Base-by-base conservation (phyloP, 2,888 invertebrate species). In the Griposia aprilina region DNA sequence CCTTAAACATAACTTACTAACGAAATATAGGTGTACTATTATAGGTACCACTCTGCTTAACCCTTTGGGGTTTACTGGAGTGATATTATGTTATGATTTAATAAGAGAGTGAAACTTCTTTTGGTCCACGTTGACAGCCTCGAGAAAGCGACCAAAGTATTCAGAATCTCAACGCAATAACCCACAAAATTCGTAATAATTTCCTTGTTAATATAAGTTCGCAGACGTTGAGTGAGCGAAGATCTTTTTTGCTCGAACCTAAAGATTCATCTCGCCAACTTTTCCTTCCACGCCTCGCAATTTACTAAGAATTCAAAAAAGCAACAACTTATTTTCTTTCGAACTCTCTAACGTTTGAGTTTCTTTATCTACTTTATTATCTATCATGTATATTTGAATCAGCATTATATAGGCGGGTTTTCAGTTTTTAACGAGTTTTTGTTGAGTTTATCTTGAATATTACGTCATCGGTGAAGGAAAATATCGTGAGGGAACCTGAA, bases 151-250 rank as follows among this genome's bases (percentile, higher is more conserved):
- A n/a, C 48, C 23, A 11, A 76, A 85, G 74, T 65, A 62, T 65
- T 59, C 30, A 41, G 62, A 69, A 77, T 63, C 65, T 48, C 57
- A 41, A 74, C 72, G 60, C 73, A 77, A 85, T 85, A 85, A 74
- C 57, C 20, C 77, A 85, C 83, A 69, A 84, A 86, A 81, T 82
- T 83, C 83, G 73, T 82, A 84, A 77, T 83, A 89, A 88, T 86
- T 84, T 88, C 82, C 82, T 83, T 81, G 87, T 73, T 85, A 81
- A 86, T 82, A 75, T 82, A 84, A 84, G 87, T 83, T 87, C 70
- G 65, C 75, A 75, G 82, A 80, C 86, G 60, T 78, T 75, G 82
- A 85, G 82, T 78, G 86, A 85, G 63, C 78, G 86, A 59, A 73
- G 69, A 78, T 86, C 73, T 78, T 85, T 85, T 82, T 77, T 72